Evolutionary conservation across 2,888 invertebrate genomes (phyloP).

Genomic region (Xestoiulus laeticollis): DNA sequence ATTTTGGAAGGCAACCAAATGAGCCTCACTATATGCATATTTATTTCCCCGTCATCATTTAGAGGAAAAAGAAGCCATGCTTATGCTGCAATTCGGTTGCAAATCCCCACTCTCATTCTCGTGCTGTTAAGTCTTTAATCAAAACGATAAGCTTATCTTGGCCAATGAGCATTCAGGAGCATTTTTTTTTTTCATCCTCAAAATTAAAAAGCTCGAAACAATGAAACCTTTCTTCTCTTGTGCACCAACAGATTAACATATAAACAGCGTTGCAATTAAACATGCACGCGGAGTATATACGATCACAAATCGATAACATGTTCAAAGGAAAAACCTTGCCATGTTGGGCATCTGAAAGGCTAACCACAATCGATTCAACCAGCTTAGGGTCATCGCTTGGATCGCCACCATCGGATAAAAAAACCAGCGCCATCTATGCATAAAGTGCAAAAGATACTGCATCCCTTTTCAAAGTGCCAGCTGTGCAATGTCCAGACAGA

Average conservation of each 20-base stretch:
- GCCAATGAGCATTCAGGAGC: no score
- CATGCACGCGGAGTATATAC: background rate
- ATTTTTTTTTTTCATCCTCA: background rate
- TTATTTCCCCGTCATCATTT: background rate
- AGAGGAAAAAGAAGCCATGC: background rate
- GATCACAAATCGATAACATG: background rate
- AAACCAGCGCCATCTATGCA: background rate
- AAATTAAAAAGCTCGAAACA: background rate
- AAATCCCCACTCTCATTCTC: background rate
- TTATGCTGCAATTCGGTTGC: background rate
- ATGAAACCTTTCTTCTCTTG: background rate
- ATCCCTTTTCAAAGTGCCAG: no score
- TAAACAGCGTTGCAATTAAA: background rate
- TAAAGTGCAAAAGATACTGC: no score
- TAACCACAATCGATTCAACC: background rate
- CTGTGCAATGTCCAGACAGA: no score
- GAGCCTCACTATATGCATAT: background rate
- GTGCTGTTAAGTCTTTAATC: background rate
- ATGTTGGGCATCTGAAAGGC: background rate
- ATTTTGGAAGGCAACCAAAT: conserved; percentile 25
- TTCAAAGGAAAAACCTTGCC: background rate
- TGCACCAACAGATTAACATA: background rate
- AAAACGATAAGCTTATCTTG: background rate
- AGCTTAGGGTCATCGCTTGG: background rate
- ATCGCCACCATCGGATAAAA: background rate